Conservation (phyloP, 2,888 invertebrate genomes). For the Agrypnus murinus region DNA sequence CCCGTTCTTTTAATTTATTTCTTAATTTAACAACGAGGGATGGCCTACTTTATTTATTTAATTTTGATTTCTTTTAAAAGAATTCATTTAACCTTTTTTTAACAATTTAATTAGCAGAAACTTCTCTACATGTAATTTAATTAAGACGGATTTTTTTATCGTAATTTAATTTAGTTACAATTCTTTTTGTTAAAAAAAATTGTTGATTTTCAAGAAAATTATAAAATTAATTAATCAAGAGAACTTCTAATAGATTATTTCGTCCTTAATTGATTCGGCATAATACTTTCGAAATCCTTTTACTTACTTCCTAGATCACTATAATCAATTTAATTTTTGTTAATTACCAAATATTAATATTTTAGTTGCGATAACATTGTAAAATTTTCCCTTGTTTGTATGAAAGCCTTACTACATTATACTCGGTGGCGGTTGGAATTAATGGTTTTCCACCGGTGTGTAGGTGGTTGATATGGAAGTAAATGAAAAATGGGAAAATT, state of each 20-base stretch:
- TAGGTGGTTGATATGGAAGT: background rate
- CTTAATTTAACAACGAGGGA: background rate
- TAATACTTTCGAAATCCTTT: too few relatives aligned
- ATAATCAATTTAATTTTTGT: too few relatives aligned
- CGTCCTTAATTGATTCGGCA: too few relatives aligned
- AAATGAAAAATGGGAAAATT: constrained; percentile 29
- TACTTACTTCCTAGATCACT: too few relatives aligned
- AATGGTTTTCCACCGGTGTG: background rate
- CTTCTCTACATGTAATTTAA: background rate
- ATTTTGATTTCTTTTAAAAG: background rate
- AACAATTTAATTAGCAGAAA: background rate
- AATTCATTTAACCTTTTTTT: background rate
- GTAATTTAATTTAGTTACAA: too few relatives aligned
- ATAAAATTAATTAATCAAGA: too few relatives aligned
- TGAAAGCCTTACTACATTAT: background rate
- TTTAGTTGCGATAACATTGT: too few relatives aligned
- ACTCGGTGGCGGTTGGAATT: background rate
- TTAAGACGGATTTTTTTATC: background rate
- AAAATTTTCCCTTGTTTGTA: too few relatives aligned
- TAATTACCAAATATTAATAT: too few relatives aligned
- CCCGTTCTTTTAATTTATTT: background rate
- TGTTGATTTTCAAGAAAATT: too few relatives aligned
- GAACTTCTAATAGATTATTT: too few relatives aligned
- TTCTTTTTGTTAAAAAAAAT: too few relatives aligned
- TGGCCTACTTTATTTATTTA: background rate